A percentile compares a stretch with the other conserved stretches of the same genome.
phyloP scores from a whole-genome alignment of 2,888 invertebrate species.

The Zele albiditarsus region DNA sequence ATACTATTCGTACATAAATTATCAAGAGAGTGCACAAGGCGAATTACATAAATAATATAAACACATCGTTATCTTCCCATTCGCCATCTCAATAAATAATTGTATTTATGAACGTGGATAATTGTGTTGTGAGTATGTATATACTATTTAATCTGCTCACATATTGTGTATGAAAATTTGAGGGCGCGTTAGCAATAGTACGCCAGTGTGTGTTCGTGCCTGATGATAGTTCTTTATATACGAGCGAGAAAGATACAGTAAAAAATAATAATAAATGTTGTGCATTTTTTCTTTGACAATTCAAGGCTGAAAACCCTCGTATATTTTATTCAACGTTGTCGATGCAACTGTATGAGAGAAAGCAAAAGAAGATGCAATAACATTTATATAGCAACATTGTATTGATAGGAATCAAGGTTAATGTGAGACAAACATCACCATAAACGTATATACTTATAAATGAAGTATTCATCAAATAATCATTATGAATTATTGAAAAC shows the following conservation, averaged over 20 bases:
- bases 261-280: slow-evolving; percentile 6
- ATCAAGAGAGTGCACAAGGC: slow-evolving; percentile 28
- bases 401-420: not conserved
- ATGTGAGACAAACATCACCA: not conserved
- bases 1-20: not conserved
- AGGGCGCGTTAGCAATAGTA: not conserved
- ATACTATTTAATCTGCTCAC: not conserved
- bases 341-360: not conserved
- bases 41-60: slow-evolving; percentile 33
- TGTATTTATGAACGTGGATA: slow-evolving; percentile 3
- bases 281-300: not conserved
- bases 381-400: not conserved
- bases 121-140: not conserved
- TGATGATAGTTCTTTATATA: not conserved
- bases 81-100: slow-evolving; percentile 8
- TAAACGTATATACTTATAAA: too few relatives aligned
- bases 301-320: not conserved
- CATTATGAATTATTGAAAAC: not conserved
- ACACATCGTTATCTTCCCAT: slow-evolving; percentile 18
- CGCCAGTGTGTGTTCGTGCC: not conserved
- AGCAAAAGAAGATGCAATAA: not conserved
- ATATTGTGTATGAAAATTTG: not conserved
- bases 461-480: too few relatives aligned
- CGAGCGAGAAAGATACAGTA: not conserved
- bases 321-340: not conserved